Base-by-base conservation (phyloP, 2,888 invertebrate genomes). In the Drosophila demipolita region DNA sequence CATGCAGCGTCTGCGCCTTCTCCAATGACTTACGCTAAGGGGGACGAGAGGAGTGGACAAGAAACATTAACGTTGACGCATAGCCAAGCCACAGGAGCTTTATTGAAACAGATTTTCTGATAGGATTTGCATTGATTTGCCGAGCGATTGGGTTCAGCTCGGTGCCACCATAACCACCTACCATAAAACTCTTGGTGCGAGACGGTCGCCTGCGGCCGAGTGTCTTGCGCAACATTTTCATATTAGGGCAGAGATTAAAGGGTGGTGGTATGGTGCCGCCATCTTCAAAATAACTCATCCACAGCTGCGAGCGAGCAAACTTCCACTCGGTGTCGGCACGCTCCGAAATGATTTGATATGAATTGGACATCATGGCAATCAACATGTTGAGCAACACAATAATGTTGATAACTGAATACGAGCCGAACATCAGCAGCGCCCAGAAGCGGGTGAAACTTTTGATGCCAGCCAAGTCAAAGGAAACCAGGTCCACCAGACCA, bases 341-440 rank as follows among this genome's bases (percentile, higher is more conserved):
- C 95, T 98, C 98, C 88, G 98, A 99, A 89, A 99, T 99, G 75
- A 98, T 97, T 94, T 99, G 98, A 93, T 99, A 99, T 1, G 99
- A 99, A 93, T 98, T 99, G 71, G 98, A 98, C 99, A 99, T 99
- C 99, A 99, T 99, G 91, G 99, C 99, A 92, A 99, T 99, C 48
- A 99, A 95, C 96, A 99, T 98, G 94, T 99, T 99, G 75, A 99
- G 95, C 33, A 99, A 95, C 1, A 99, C 99, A 85, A 99, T 98
- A 78, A 99, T 97, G 92, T 99, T 98, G 93, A 99, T 99, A 74
- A 98, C 98, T 66, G 98, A 98, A 94, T 99, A 99, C 7, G 97
- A 98, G 49, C 99, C 99, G 92, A 99, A 99, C 96, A 99, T 99
- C 6, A 99, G 95, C 63, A 99, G 95, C 0, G 98, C 98, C 99